A percentile compares a stretch with the other conserved stretches of the same genome.
Evolutionary conservation across 2,113 vertebrate genomes (phyloP).

Genomic region (Notarius quadriscutis): DNA sequence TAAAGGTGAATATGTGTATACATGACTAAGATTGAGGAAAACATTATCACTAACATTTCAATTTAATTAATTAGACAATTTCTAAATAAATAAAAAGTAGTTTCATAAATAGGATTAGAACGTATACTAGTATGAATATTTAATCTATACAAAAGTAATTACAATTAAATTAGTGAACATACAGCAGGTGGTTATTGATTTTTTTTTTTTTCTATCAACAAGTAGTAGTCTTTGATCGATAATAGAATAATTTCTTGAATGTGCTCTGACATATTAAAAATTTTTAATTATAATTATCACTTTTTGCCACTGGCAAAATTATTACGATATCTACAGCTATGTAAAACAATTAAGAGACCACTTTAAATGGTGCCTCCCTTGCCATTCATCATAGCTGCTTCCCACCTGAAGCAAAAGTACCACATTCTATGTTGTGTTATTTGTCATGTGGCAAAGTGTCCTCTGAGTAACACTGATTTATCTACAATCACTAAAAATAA

Average conservation of each 20-base stretch:
- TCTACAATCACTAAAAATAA: not conserved
- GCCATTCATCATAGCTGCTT: not conserved
- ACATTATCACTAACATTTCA: not conserved
- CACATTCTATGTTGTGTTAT: not conserved
- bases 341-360: too few relatives aligned
- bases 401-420: not conserved
- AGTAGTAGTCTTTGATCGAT: not conserved
- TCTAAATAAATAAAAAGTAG: not conserved
- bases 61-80: not conserved
- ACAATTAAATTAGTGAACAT: not conserved
- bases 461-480: not conserved
- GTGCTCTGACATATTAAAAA: not conserved
- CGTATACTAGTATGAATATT: not conserved
- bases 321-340: not conserved
- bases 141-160: not conserved
- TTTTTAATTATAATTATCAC: not conserved
- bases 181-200: not conserved
- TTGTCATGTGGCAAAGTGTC: not conserved
- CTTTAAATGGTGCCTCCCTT: not conserved
- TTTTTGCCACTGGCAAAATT: not conserved
- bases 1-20: not conserved
- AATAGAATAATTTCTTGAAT: not conserved
- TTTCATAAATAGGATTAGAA: not conserved
- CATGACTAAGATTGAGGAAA: not conserved
- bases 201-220: not conserved